These are phyloP conservation scores for Caenorhabditis macrosperma DNA, from an alignment of 2,888 invertebrate species.

Conservation along the genomic window DNA sequence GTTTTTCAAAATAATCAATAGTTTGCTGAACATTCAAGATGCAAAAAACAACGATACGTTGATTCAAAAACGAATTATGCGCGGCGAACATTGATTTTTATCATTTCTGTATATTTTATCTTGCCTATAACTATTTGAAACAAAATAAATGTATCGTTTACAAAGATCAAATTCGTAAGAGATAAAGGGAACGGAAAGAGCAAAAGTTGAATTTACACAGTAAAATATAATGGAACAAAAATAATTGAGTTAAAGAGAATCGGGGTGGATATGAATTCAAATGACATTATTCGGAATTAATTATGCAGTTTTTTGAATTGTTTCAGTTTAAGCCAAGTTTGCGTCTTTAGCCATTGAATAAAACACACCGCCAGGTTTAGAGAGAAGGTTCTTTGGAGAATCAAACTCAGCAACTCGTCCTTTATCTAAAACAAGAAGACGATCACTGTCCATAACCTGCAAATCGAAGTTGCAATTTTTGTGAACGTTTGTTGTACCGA, in stretches of 20 bases:
- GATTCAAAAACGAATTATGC: slow-evolving; percentile 45
- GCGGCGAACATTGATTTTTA: slow-evolving; percentile 61
- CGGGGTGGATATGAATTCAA: too few relatives aligned
- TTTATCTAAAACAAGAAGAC: slow-evolving; percentile 68
- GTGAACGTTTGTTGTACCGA: background rate
- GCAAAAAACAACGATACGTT: slow-evolving; percentile 59
- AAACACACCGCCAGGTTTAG: slow-evolving; percentile 64
- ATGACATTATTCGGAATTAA: slow-evolving; percentile 29
- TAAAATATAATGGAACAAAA: too few relatives aligned
- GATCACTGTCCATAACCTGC: slow-evolving; percentile 69
- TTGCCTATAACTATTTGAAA: too few relatives aligned
- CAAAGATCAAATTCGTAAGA: too few relatives aligned
- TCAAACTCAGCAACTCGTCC: slow-evolving; percentile 71
- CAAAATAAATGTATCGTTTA: slow-evolving; percentile 5
- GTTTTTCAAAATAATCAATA: slow-evolving; percentile 68
- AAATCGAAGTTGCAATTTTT: too few relatives aligned
- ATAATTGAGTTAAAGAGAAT: too few relatives aligned
- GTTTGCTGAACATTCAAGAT: slow-evolving; percentile 62
- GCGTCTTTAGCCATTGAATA: slow-evolving; percentile 72
- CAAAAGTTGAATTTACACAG: too few relatives aligned
- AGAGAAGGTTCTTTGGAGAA: slow-evolving; percentile 64
- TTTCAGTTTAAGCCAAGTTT: slow-evolving; percentile 18
- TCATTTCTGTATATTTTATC: slow-evolving; percentile 16
- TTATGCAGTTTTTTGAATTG: background rate
- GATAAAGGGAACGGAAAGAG: too few relatives aligned